Evolutionary conservation across 2,113 vertebrate species (phyloP), one percentile per base, ranked within the genome.

Genomic region (Lontra canadensis): DNA sequence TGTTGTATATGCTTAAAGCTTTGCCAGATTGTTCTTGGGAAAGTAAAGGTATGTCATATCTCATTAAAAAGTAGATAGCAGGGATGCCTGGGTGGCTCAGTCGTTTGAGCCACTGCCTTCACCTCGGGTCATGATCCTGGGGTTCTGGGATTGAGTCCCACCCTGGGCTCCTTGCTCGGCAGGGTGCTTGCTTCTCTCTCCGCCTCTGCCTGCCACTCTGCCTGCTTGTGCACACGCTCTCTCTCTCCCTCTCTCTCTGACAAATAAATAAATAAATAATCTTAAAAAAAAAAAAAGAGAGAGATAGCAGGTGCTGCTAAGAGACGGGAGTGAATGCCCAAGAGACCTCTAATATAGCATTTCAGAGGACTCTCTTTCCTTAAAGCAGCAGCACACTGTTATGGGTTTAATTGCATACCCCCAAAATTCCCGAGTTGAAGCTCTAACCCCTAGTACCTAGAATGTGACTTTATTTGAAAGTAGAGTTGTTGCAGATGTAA

Each of bases 1-100:
- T 76, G 96, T 96, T 88, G 18, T 13, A 39, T 59, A 47, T 36
- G 23, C 34, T 84, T 84, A 36, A 88, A 78, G 57, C 4, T 78
- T 93, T 25, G 18, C 15, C 34, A 88, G 34, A 14, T 94, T 52
- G 89, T 42, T 74, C 67, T 79, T 78, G 44, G 63, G 39, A 93
- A 93, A 85, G 42, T 13, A 92, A 90, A 59, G 2, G 2, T 73
- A 74, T 25, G 39, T 11, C 44, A 14, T 59, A 94, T 31, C 6
- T 84, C 34, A 71, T 90, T 25, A 73, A 82, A 89, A 78, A 63
- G 59, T 25, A 61, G 23, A 55, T 55, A 55, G 15, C 52, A 55
- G 17, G 52, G 52, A 55, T 5, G 5, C 17, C 52, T 55, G 52
- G 52, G 52, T 18, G 52, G 17, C 17, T 55, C 52, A 55, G 52